Evolutionary conservation across 2,888 invertebrate genomes (phyloP).

Genomic region (Agrypnus murinus): DNA sequence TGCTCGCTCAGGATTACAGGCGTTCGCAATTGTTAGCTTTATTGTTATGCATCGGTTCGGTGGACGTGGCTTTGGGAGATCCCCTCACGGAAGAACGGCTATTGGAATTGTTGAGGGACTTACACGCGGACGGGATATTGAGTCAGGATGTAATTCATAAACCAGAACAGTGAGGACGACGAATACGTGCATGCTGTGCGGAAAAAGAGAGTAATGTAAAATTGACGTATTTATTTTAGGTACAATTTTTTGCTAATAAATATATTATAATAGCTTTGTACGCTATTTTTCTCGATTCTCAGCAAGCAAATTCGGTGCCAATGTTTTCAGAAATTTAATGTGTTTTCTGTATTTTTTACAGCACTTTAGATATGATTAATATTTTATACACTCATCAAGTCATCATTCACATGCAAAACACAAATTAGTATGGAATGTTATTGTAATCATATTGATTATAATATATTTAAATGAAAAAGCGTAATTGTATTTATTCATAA

Average conservation of each 20-base stretch:
- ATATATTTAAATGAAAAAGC: constrained; percentile 11
- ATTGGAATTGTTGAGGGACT: constrained; percentile 83
- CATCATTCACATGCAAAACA: constrained; percentile 15
- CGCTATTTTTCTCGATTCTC: constrained; percentile 23
- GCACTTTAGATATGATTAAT: constrained; percentile 28
- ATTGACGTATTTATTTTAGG: constrained; percentile 14
- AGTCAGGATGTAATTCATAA: constrained; percentile 45
- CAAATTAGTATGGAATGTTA: constrained; percentile 8
- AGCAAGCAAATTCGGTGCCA: constrained; percentile 24
- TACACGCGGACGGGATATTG: constrained; percentile 82
- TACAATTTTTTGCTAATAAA: constrained; percentile 21
- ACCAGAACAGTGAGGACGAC: constrained; percentile 15
- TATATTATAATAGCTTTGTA: constrained; percentile 9
- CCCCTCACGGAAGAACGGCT: constrained; percentile 84
- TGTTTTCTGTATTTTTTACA: constrained; percentile 18
- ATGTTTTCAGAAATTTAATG: constrained; percentile 19
- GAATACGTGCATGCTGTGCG: constrained; percentile 7
- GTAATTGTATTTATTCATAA: constrained; percentile 15
- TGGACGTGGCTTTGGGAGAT: constrained; percentile 86
- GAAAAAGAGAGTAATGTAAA: neutral
- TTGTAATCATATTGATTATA: constrained; percentile 33
- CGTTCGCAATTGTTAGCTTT: constrained; percentile 84
- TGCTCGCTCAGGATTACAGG: constrained; percentile 75
- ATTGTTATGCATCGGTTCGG: constrained; percentile 85
- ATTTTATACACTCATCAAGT: constrained; percentile 27